These are phyloP conservation scores for Eucidaris tribuloides DNA, from an alignment of 35 echinoderm and acorn worm genomes.

Conservation along the genomic window DNA sequence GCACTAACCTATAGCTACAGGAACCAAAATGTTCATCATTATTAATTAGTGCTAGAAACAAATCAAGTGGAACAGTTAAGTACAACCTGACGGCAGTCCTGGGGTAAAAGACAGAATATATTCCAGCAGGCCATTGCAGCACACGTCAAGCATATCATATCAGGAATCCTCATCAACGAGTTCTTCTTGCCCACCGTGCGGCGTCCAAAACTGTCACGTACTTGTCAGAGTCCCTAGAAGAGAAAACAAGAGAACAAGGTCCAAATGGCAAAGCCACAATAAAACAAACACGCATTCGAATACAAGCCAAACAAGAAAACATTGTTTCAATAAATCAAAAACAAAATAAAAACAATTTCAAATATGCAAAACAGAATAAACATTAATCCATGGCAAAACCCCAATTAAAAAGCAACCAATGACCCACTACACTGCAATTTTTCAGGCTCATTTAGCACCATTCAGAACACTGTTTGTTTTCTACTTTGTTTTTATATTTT, in stretches of 20 bases:
- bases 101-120: too few relatives aligned
- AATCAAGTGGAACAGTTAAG: too few relatives aligned
- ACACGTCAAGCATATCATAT: too few relatives aligned
- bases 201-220: constrained; percentile 60
- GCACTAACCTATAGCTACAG: too few relatives aligned
- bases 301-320: too few relatives aligned
- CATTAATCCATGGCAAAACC: not conserved
- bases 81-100: too few relatives aligned
- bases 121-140: too few relatives aligned
- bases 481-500: not conserved
- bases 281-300: too few relatives aligned
- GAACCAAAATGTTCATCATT: too few relatives aligned
- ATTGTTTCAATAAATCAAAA: too few relatives aligned
- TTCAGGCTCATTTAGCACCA: not conserved
- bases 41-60: too few relatives aligned
- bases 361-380: not conserved
- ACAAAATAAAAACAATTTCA: too few relatives aligned
- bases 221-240: constrained; percentile 50
- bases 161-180: constrained; percentile 97
- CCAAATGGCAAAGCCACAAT: not conserved
- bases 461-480: not conserved
- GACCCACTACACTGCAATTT: not conserved
- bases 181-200: constrained; percentile 87
- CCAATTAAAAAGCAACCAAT: not conserved
- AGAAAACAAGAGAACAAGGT: not conserved